Conservation (phyloP, 2,888 invertebrate species). For the Phymatocera aterrima region DNA sequence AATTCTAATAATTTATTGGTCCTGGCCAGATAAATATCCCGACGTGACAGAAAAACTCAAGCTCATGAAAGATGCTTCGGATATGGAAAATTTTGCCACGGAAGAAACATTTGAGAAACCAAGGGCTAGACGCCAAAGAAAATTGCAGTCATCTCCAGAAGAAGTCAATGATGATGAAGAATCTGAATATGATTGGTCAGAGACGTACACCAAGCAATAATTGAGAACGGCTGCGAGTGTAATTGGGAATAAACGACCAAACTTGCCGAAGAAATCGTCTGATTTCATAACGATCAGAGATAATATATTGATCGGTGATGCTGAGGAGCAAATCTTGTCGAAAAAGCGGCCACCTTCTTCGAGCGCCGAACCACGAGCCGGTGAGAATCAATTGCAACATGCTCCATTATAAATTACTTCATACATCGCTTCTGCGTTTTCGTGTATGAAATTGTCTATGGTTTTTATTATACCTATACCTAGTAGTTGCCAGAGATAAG, state of each 20-base stretch:
- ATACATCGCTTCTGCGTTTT: not conserved
- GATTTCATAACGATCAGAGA: not conserved
- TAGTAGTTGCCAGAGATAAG: not conserved
- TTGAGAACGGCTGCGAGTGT: not conserved
- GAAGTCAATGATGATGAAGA: not conserved
- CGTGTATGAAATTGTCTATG: not conserved
- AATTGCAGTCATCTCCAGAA: not conserved
- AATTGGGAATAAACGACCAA: not conserved
- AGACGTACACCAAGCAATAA: not conserved
- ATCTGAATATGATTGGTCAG: not conserved
- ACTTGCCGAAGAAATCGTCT: not conserved
- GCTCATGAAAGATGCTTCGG: conserved; percentile 2
- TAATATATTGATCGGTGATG: not conserved
- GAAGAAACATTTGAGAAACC: not conserved
- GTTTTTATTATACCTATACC: not conserved
- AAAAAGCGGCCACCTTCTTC: not conserved
- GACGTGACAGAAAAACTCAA: conserved; percentile 13
- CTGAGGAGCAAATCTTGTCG: not conserved
- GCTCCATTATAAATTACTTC: not conserved
- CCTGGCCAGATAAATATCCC: not conserved
- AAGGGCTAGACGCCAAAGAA: conserved; percentile 9
- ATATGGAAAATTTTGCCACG: not conserved
- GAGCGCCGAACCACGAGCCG: not conserved
- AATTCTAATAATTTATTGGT: not conserved
- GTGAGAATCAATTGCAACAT: not conserved